Percentiles rank a stretch among this genome's conserved stretches.
These are phyloP conservation scores for Arrhopalites spinosus DNA, from an alignment of 2,888 invertebrate species.

Conservation along the genomic window DNA sequence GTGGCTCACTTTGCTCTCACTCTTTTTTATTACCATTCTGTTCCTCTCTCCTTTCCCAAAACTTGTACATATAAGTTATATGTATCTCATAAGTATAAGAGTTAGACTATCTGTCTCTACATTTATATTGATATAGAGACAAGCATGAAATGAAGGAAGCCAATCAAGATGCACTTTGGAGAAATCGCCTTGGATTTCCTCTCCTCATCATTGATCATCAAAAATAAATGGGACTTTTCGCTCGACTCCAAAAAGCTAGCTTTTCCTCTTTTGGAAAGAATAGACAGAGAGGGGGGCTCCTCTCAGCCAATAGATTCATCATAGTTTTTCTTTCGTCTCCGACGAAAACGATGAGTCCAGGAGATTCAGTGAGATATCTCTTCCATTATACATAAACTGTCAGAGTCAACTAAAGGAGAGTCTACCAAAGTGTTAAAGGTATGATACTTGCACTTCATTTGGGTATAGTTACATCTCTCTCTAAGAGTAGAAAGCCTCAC, in stretches of 20 bases:
- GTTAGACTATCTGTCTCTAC: neutral
- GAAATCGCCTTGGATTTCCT: slow-evolving; percentile 28
- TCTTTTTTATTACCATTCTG: slow-evolving; percentile 15
- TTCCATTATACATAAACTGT: too few relatives aligned
- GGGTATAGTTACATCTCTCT: too few relatives aligned
- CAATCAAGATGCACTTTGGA: slow-evolving; percentile 30
- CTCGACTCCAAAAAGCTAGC: slow-evolving; percentile 1
- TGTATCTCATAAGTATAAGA: neutral
- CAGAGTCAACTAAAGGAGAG: too few relatives aligned
- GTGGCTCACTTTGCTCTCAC: neutral
- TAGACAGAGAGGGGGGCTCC: too few relatives aligned
- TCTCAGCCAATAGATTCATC: slow-evolving; percentile 15
- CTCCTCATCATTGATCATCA: slow-evolving; percentile 33
- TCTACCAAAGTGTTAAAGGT: neutral
- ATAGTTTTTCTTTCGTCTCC: neutral
- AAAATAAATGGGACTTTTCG: slow-evolving; percentile 31
- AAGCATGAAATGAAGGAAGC: slow-evolving; percentile 5
- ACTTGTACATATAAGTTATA: neutral
- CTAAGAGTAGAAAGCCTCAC: too few relatives aligned
- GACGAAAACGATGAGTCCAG: too few relatives aligned
- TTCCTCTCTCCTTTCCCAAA: neutral
- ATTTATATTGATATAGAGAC: neutral
- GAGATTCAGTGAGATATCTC: too few relatives aligned
- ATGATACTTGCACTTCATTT: neutral
- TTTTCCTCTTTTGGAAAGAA: neutral